These are phyloP conservation scores for Trematocara macrostoma DNA, from an alignment of 2,113 vertebrate species.

Conservation along the genomic window DNA sequence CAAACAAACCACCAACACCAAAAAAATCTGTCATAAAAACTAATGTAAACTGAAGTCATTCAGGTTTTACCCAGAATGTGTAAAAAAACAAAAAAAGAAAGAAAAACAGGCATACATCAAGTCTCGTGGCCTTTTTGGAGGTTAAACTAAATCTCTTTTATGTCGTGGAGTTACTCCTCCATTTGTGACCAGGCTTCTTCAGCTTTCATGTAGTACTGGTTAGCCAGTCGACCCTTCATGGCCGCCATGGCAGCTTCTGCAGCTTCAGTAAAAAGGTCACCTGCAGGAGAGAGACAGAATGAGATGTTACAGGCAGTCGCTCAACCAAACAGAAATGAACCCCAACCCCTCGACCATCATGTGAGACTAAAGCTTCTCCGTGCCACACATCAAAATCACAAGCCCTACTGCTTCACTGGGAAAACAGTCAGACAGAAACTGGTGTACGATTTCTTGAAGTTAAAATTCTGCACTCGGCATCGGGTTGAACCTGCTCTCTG, in stretches of 20 bases:
- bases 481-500: conserved; percentile 79
- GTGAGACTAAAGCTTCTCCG: neutral
- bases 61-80: neutral
- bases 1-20: neutral
- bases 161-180: conserved; percentile 67
- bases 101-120: neutral
- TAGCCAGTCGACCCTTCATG: conserved; percentile 93
- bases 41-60: conserved; percentile 44
- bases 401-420: neutral
- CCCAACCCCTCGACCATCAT: neutral
- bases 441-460: neutral
- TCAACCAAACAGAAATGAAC: neutral
- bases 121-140: neutral
- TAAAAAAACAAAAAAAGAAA: neutral
- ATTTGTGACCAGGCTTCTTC: conserved; percentile 91
- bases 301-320: neutral
- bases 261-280: conserved; percentile 91
- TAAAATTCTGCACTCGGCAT: neutral
- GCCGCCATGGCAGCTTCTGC: conserved; percentile 91
- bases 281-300: conserved; percentile 52
- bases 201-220: conserved; percentile 92
- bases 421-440: neutral
- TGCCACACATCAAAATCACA: neutral
- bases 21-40: conserved; percentile 23
- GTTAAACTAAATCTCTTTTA: neutral